Evolutionary conservation across 2,797 vertebrate genomes (phyloP), one percentile per base, ranked within the genome.

Genomic region (Leucoraja ocellata): DNA sequence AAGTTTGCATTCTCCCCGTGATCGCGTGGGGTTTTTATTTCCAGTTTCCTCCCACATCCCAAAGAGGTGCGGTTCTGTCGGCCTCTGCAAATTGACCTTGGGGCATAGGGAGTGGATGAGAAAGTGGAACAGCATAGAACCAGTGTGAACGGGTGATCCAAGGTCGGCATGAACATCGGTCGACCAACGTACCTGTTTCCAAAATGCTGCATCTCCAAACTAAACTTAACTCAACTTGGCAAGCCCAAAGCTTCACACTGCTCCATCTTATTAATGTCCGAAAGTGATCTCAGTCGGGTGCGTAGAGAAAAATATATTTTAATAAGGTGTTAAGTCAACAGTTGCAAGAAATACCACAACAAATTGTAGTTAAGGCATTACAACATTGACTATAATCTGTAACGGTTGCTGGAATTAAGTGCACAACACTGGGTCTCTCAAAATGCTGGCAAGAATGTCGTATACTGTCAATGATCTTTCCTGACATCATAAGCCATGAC

Each of bases 311-410:
- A 14, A 73, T 73, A 1, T 16, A 18, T 92, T 92, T 92, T 92
- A 92, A 92, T 76, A 92, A 92, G 71, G 90, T 92, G 90, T 76
- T 92, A 76, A 76, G 46, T 92, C 90, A 92, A 92, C 90, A 92
- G 68, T 92, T 73, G 65, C 90, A 76, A 92, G 46, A 54, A 92
- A 74, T 76, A 73, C 21, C 73, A 73, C 90, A 73, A 92, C 23
- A 76, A 76, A 76, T 76, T 54, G 68, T 92, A 76, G 90, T 71
- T 76, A 92, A 92, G 65, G 68, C 71, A 73, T 92, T 46, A 92
- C 90, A 92, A 54, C 71, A 76, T 76, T 92, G 90, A 76, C 36
- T 16, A 28, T 73, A 92, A n/a, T 92, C 71, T 3, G 25, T 76
- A 46, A 11, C 25, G 28, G n/a, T 88, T 88, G 61, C 63, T 88